Conservation (phyloP, 2,113 vertebrate species). For the Corythornis madagascariensis region DNA sequence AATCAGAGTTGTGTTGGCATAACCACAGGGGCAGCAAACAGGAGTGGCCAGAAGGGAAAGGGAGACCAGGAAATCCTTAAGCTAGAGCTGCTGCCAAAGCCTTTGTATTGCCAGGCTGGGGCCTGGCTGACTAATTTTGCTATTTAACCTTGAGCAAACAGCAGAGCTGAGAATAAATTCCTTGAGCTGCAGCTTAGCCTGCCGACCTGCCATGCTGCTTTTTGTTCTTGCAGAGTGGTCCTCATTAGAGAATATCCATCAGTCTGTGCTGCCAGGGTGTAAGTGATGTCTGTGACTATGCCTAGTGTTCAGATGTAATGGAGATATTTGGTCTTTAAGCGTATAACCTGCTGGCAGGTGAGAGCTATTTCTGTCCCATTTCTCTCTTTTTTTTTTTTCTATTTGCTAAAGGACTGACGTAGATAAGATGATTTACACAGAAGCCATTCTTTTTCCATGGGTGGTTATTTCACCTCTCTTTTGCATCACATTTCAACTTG, state of each 20-base stretch:
- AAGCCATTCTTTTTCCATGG: background rate
- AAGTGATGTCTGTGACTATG: background rate
- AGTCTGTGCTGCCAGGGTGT: rapidly evolving
- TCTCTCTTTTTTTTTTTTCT: background rate
- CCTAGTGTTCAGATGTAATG: background rate
- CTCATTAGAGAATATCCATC: rapidly evolving
- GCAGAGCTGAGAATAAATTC: background rate
- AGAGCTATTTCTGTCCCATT: background rate
- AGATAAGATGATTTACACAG: background rate
- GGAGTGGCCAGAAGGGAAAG: slow-evolving; percentile 4
- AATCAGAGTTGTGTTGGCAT: slow-evolving; percentile 2
- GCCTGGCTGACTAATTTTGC: slow-evolving; percentile 44
- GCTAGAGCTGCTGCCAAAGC: slow-evolving; percentile 21
- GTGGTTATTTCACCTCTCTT: background rate
- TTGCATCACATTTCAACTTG: background rate
- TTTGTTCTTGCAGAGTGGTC: background rate
- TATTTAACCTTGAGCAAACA: slow-evolving; percentile 40
- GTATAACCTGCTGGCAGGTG: background rate
- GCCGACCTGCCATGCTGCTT: background rate
- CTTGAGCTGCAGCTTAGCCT: background rate
- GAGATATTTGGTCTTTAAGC: background rate
- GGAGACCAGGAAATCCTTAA: slow-evolving; percentile 48
- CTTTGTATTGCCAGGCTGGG: slow-evolving; percentile 14
- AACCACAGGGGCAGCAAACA: background rate
- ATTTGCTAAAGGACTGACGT: slow-evolving; percentile 13